These are phyloP conservation scores for Flabesymbios commensalis DNA, from an alignment of 2,888 invertebrate species.

Conservation along the genomic window DNA sequence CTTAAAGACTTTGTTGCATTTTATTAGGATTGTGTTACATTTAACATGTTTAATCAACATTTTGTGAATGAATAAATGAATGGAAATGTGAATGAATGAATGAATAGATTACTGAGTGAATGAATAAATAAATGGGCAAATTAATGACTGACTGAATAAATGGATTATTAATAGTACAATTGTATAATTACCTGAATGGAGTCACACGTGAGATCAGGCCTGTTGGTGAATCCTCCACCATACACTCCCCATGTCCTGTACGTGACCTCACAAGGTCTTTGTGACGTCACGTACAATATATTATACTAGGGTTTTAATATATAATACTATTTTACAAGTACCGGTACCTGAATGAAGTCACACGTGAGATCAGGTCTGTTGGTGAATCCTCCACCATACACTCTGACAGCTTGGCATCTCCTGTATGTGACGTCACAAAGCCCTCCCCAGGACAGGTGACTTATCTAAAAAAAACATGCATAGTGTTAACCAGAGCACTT, in stretches of 20 bases:
- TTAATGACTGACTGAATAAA: too few relatives aligned
- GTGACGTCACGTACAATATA: conserved; percentile 19
- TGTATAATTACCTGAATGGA: conserved; percentile 6
- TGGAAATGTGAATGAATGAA: too few relatives aligned
- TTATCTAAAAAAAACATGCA: conserved; percentile 5
- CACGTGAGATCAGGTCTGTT: conserved; percentile 15
- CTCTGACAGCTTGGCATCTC: conserved; percentile 11
- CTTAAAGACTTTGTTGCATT: too few relatives aligned
- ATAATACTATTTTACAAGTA: not conserved
- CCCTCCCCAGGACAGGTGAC: conserved; percentile 19
- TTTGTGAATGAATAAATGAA: too few relatives aligned
- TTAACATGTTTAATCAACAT: too few relatives aligned
- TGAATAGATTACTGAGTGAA: too few relatives aligned
- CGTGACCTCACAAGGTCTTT: conserved; percentile 20
- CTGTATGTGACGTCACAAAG: conserved; percentile 17
- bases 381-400: conserved; percentile 21
- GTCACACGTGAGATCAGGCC: conserved; percentile 12
- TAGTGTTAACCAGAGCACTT: not conserved
- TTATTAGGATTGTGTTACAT: too few relatives aligned
- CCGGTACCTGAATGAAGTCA: conserved; percentile 9
- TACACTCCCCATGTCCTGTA: conserved; percentile 15
- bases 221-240: conserved; percentile 20
- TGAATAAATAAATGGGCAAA: too few relatives aligned
- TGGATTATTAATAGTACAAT: not conserved
- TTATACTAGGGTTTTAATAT: too few relatives aligned